Evolutionary conservation across 2,113 vertebrate genomes (phyloP), one percentile per base, ranked within the genome.

Genomic region (Protomyctophum bolini): DNA sequence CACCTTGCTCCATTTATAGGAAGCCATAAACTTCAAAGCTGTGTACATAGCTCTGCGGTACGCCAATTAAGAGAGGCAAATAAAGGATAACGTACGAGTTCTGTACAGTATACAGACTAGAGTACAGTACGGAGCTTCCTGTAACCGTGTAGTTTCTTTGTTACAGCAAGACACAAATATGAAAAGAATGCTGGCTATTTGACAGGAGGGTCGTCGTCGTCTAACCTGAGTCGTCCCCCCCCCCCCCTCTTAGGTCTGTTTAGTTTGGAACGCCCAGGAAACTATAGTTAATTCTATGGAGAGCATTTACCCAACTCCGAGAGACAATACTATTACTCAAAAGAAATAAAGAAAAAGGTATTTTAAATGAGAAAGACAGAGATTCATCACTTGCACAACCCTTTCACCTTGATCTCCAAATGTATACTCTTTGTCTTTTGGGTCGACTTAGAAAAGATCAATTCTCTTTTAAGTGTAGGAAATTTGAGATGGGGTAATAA

Each of bases 101-200:
- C 86, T 82, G 33, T 41, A 41, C 33, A 41, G 33, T 41, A 41
- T 41, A 41, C 3, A 41, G 33, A 3, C 3, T 6, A 41, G 33
- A 85, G 82, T 87, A 77, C 86, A 85, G 41, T 10, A 15, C 50
- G 28, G 45, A 14, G 72, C 65, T 78, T 82, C 78, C 84, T 84
- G 77, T 72, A 59, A 82, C 70, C 33, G 47, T 72, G 73, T 76
- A 63, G 52, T 73, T 80, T 84, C 66, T 64, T 48, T 61, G 61
- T 89, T 88, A 85, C 87, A 86, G 72, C 84, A 77, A 78, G 86
- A 66, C 12, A n/a, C 64, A 83, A 88, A 83, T 77, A 91, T 91
- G 83, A 67, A 10, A 75, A 68, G 91, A 93, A 92, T 92, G 87
- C 88, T 87, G 86, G 90, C 85, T 67, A 68, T 76, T 83, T 83